These are phyloP conservation scores for Malaclemys terrapin DNA, from an alignment of 2,113 vertebrate genomes.

Conservation along the genomic window DNA sequence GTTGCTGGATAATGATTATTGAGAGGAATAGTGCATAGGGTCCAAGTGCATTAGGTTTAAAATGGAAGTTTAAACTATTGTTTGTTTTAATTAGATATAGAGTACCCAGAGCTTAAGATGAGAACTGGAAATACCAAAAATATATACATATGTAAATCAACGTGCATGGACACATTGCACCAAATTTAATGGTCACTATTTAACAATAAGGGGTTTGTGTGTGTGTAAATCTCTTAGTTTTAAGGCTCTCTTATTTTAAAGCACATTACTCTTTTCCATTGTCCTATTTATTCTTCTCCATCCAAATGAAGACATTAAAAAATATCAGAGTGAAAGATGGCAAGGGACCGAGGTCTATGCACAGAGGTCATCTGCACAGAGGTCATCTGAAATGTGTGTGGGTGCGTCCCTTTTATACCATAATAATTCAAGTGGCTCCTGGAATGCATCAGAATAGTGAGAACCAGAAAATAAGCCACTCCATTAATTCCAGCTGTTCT, in stretches of 20 bases:
- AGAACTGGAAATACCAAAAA: neutral
- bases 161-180: neutral
- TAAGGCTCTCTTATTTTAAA: neutral
- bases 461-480: slow-evolving; percentile 40
- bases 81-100: neutral
- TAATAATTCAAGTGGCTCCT: slow-evolving; percentile 54
- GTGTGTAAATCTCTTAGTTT: neutral
- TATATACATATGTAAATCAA: neutral
- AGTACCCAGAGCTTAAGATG: neutral
- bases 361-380: slow-evolving; percentile 44
- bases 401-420: slow-evolving; percentile 55
- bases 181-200: neutral
- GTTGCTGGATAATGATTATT: neutral
- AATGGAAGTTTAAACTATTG: neutral
- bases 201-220: neutral
- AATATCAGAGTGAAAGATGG: slow-evolving; percentile 45
- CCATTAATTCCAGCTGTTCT: slow-evolving; percentile 45
- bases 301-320: slow-evolving; percentile 20
- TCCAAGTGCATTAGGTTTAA: neutral
- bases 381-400: slow-evolving; percentile 9
- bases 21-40: neutral
- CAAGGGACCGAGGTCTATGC: slow-evolving; percentile 1
- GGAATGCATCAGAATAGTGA: slow-evolving; percentile 40
- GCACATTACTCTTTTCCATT: neutral
- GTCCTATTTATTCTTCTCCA: neutral